phyloP scores from a whole-genome alignment of 30 jellyfish, hydroid and myxozoan genomes.

The Nemopilema nomurai region DNA sequence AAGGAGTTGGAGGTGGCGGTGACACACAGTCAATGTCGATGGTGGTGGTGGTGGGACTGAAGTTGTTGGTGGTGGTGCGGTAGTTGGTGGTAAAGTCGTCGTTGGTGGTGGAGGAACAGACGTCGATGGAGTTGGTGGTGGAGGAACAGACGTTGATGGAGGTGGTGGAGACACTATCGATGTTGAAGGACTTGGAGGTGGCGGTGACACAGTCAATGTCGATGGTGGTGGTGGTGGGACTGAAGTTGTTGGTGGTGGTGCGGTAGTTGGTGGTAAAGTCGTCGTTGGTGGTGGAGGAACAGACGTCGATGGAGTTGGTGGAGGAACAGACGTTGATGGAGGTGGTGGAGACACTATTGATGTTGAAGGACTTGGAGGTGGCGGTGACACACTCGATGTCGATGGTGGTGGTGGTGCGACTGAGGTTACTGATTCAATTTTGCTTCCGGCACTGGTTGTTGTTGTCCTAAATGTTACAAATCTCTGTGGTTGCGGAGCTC shows the following conservation, averaged over 20 bases:
- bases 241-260: constrained; percentile 15
- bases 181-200: constrained; percentile 16
- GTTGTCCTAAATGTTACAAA: too few species aligned
- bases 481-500: too few species aligned
- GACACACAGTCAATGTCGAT: background rate
- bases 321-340: background rate
- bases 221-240: constrained; percentile 28
- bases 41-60: constrained; percentile 19
- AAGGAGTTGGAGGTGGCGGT: constrained; percentile 23
- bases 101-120: constrained; percentile 19
- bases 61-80: constrained; percentile 15
- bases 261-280: constrained; percentile 39
- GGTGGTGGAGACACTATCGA: constrained; percentile 10
- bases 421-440: too few species aligned
- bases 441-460: too few species aligned
- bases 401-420: constrained; percentile 19
- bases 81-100: constrained; percentile 17
- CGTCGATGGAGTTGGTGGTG: constrained; percentile 20
- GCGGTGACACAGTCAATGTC: constrained; percentile 15
- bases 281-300: constrained; percentile 10
- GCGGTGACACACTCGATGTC: background rate
- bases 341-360: constrained; percentile 3
- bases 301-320: constrained; percentile 8
- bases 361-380: constrained; percentile 12
- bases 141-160: background rate